phyloP scores from a whole-genome alignment of 1,140 invertebrate genomes.

The Lanistes nyassanus region DNA sequence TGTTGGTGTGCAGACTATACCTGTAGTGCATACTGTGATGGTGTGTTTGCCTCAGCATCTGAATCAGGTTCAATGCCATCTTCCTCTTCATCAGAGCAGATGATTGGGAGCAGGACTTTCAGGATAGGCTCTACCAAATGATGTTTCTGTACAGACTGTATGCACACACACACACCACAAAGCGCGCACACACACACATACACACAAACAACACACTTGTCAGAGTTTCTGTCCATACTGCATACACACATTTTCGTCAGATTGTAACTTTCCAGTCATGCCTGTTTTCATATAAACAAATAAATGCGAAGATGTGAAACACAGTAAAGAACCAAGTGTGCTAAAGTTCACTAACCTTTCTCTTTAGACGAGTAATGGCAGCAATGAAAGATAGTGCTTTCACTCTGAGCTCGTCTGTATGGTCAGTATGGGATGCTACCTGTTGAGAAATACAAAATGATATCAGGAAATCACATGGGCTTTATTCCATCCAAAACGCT shows the following conservation, averaged over 20 bases:
- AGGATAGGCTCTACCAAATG: constrained; percentile 80
- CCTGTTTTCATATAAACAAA: too few species aligned
- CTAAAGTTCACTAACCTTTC: constrained; percentile 70
- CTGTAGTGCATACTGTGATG: constrained; percentile 77
- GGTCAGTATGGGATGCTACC: constrained; percentile 68
- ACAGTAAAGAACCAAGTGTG: too few species aligned
- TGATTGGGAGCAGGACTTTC: constrained; percentile 75
- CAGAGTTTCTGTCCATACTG: background rate
- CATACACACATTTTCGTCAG: too few species aligned
- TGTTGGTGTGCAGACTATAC: constrained; percentile 44
- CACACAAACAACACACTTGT: background rate
- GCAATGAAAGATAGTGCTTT: constrained; percentile 77
- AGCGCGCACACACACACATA: background rate
- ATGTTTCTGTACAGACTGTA: constrained; percentile 76
- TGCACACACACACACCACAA: constrained; percentile 31
- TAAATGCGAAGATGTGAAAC: too few species aligned
- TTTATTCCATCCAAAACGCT: too few species aligned
- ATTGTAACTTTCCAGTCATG: too few species aligned
- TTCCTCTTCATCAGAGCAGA: constrained; percentile 72
- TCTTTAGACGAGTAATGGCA: constrained; percentile 75
- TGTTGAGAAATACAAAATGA: constrained; percentile 26
- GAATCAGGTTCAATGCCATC: constrained; percentile 73
- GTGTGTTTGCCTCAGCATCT: constrained; percentile 71
- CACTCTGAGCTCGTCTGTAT: constrained; percentile 73
- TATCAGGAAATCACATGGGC: background rate